Base-by-base conservation (phyloP, 2,797 vertebrate species). In the Cichlasoma orientale region DNA sequence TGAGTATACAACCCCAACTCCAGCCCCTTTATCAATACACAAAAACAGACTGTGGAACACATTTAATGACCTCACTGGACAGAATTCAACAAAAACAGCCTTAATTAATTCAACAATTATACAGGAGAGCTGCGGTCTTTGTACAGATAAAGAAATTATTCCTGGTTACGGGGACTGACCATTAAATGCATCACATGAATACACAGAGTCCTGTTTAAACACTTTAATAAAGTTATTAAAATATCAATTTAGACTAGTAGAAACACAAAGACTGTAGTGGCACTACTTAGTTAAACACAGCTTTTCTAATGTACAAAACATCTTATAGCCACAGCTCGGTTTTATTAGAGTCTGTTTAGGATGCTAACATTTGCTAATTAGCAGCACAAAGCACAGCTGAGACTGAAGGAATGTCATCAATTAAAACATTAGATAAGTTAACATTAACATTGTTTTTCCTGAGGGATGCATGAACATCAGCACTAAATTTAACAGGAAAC, bases 281-380 rank as follows among this genome's bases (percentile, higher is more conserved):
- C 25, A 68, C 5, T 19, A 66, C 5, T 11, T 63, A 50, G 44
- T 71, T 59, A 82, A 74, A 70, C 72, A 87, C 29, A 77, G 29
- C 29, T 31, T 73, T 27, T 27, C 29, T 74, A 33, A 38, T 16
- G 27, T 68, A 47, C 16, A 70, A 74, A 33, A 70, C 6, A 23
- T 70, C 59, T 27, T 18, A 69, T 31, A 47, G 44, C 2, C 75
- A 33, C 44, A 72, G 41, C 68, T 84, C 73, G 74, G 53, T 74
- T 69, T 74, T 12, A 56, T 52, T 59, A 72, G 21, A 69, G 74
- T 10, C 33, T 10, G 4, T 72, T 29, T 23, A 27, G 21, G 27
- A 58, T 18, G 21, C 57, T 47, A 56, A 66, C 4, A 23, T 56
- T n/a, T 55, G 23, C 29, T 25, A 70, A 58, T 4, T 68, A 56